Evolutionary conservation across 2,797 vertebrate species (phyloP).

Genomic region (Labroides dimidiatus): DNA sequence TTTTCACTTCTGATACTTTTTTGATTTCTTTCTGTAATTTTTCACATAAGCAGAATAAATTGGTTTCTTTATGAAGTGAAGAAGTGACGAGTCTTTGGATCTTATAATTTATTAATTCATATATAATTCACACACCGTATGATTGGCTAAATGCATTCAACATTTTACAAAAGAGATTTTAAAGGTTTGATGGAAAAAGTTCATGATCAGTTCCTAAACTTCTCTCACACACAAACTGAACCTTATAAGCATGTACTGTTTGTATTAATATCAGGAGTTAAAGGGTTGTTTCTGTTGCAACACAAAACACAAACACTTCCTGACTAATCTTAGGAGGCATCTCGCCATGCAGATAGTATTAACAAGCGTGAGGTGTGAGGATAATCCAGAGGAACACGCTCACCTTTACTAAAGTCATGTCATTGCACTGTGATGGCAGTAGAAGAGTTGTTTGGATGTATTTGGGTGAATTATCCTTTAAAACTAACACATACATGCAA

Average conservation of each 20-base stretch:
- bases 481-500: slow-evolving; percentile 54
- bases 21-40: no score
- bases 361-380: slow-evolving; percentile 18
- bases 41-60: not conserved
- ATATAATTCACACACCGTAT: slow-evolving; percentile 22
- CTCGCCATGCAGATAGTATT: not conserved
- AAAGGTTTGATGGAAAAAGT: slow-evolving; percentile 17
- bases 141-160: slow-evolving; percentile 30
- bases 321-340: slow-evolving; percentile 7
- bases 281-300: slow-evolving; percentile 24
- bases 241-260: not conserved
- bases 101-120: slow-evolving; percentile 41
- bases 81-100: slow-evolving; percentile 10
- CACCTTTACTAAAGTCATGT: slow-evolving; percentile 12
- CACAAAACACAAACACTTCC: slow-evolving; percentile 19
- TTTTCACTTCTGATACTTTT: no score
- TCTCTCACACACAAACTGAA: slow-evolving; percentile 19
- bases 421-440: slow-evolving; percentile 5
- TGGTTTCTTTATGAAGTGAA: not conserved
- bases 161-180: slow-evolving; percentile 39
- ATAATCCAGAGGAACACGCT: slow-evolving; percentile 24
- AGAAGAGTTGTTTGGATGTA: not conserved
- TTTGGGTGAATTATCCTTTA: slow-evolving; percentile 20
- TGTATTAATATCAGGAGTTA: slow-evolving; percentile 24
- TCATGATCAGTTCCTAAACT: slow-evolving; percentile 26